Conservation (phyloP, 2,797 vertebrate genomes). For the Gorsachius magnificus region DNA sequence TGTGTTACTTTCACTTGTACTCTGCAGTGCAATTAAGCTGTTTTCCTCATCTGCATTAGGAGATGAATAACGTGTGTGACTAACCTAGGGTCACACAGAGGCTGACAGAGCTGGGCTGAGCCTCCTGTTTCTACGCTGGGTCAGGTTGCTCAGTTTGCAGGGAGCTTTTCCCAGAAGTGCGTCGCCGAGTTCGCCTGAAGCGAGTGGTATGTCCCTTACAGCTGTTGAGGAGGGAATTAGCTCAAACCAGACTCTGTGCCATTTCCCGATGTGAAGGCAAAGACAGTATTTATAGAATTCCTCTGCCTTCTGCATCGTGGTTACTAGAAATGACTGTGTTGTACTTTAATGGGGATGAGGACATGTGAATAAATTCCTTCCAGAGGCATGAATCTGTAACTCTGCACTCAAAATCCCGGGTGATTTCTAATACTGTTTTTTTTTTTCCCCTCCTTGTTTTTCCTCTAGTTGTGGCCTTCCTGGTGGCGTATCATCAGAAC, state of each 20-base stretch:
- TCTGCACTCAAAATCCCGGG: neutral
- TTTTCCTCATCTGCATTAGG: neutral
- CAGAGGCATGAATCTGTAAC: neutral
- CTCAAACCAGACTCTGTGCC: neutral
- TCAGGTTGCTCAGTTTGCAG: neutral
- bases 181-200: neutral
- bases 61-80: neutral
- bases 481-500: conserved; percentile 90
- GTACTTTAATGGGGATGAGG: neutral
- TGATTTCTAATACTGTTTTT: neutral
- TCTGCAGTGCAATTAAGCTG: neutral
- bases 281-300: neutral
- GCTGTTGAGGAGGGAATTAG: neutral
- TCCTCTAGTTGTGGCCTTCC: conserved; percentile 85
- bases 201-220: neutral
- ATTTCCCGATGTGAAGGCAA: neutral
- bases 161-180: neutral
- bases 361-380: neutral
- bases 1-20: neutral
- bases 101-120: neutral
- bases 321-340: neutral
- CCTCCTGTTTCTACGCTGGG: accelerated
- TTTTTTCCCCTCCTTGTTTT: neutral
- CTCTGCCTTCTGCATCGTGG: neutral
- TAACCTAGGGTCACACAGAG: neutral